Conservation (phyloP, 2,888 invertebrate genomes). For the Chrysomela aeneicollis region DNA sequence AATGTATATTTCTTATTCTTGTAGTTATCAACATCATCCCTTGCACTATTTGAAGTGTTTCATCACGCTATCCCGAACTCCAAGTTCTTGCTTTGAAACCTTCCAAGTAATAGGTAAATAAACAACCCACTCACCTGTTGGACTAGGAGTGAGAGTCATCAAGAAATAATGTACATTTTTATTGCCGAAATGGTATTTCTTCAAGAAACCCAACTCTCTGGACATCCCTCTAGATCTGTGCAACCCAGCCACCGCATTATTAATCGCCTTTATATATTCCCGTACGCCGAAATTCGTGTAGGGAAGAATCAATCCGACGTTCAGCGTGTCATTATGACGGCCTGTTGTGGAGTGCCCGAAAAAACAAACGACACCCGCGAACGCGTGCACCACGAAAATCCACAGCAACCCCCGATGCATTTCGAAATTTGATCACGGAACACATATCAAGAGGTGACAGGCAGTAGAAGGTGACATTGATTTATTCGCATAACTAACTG, state of each 20-base stretch:
- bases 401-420: constrained; percentile 48
- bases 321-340: constrained; percentile 54
- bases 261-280: constrained; percentile 73
- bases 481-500: background rate
- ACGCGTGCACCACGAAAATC: constrained; percentile 39
- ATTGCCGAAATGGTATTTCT: constrained; percentile 70
- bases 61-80: no score
- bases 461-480: background rate
- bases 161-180: constrained; percentile 71
- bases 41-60: no score
- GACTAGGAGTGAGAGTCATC: constrained; percentile 78
- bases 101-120: no score
- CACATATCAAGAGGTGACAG: constrained; percentile 28
- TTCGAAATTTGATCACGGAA: constrained; percentile 20
- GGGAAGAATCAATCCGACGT: constrained; percentile 69
- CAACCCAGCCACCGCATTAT: constrained; percentile 68
- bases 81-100: no score
- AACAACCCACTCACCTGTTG: constrained; percentile 67
- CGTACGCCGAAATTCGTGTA: constrained; percentile 71
- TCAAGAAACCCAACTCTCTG: constrained; percentile 67
- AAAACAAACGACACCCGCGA: constrained; percentile 44
- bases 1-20: no score
- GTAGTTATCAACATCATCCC: no score
- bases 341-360: constrained; percentile 45
- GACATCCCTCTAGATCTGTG: constrained; percentile 67